phyloP scores from a whole-genome alignment of 2,797 vertebrate species.

The Hybognathus amarus region DNA sequence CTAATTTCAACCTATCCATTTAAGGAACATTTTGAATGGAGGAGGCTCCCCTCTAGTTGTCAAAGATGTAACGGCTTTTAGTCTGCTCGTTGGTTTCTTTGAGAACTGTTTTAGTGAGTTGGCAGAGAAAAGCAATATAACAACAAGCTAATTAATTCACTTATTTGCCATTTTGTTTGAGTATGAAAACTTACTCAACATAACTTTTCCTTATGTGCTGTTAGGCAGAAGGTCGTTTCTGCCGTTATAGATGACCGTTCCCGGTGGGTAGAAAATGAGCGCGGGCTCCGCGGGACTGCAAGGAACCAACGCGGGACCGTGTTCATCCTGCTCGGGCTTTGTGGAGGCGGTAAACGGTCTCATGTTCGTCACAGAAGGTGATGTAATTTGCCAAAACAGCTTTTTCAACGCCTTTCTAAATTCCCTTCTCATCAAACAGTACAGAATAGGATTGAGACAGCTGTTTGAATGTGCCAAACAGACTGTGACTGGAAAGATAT shows the following conservation, averaged over 20 bases:
- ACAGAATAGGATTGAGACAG: conserved; percentile 93
- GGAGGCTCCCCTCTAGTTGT: neutral
- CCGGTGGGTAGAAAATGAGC: conserved; percentile 78
- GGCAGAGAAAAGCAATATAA: too few species aligned
- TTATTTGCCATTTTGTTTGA: neutral
- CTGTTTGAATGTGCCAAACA: conserved; percentile 97
- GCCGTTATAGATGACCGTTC: conserved; percentile 82
- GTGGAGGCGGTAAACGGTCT: conserved; percentile 86
- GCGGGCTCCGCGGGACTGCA: conserved; percentile 70
- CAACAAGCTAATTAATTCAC: neutral
- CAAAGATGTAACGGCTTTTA: neutral
- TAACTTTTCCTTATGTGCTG: conserved; percentile 66
- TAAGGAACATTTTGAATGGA: neutral
- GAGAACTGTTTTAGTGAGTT: neutral
- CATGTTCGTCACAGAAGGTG: conserved; percentile 82
- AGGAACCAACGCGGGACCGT: conserved; percentile 71
- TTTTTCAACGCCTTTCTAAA: conserved; percentile 91
- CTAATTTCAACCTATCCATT: too few species aligned
- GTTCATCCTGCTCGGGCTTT: conserved; percentile 85
- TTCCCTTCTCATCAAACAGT: conserved; percentile 93
- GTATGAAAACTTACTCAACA: neutral
- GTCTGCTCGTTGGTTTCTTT: neutral
- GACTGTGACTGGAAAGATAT: conserved; percentile 91
- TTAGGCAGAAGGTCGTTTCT: conserved; percentile 82
- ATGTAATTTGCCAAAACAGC: conserved; percentile 88